Evolutionary conservation across 2,797 vertebrate species (phyloP), one percentile per base, ranked within the genome.

Genomic region (Fundulus diaphanus): DNA sequence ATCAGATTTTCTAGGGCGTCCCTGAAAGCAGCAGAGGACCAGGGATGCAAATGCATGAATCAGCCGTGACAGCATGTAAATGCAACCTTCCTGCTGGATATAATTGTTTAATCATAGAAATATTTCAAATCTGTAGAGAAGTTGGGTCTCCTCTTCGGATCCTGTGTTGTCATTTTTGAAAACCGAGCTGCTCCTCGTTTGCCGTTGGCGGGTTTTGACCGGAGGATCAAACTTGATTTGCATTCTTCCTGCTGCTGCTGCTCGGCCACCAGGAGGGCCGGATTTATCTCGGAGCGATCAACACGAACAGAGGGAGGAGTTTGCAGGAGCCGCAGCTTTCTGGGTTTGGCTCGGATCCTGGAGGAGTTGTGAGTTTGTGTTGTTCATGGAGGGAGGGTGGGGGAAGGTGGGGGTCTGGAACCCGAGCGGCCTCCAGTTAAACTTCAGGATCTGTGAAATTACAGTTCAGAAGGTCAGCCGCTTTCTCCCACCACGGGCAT

Each of bases 211-310:
- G 12, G 31, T 74, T 78, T 72, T 56, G 12, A 78, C 40, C 44
- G 0, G 42, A 27, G 56, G 35, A 61, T 29, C 40, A 73, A 68
- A 33, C 46, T n/a, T 56, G 0, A 83, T 89, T 89, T 86, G 86
- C 85, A 82, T 92, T 51, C 84, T 83, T 27, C 44, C 5, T 49
- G 18, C 33, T 81, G 73, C 66, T 15, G 59, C 73, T 79, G 46
- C 72, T 85, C 57, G 67, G 24, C 49, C 69, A 63, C 68, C 73
- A 4, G 72, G 20, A 51, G 1, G 70, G 68, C 49, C 2, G 27
- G 42, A 57, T 81, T 86, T 78, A 79, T 80, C 77, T 52, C 0
- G 11, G n/a, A 66, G 80, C 65, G 63, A 76, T 88, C 81, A 73
- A 79, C 70, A 0, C 3, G 54, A 76, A 76, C 82, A 82, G 78